A percentile compares a stretch with the other conserved stretches of the same genome.
Evolutionary conservation across 2,113 vertebrate genomes (phyloP).

Genomic region (Rhinopomastus cyanomelas): DNA sequence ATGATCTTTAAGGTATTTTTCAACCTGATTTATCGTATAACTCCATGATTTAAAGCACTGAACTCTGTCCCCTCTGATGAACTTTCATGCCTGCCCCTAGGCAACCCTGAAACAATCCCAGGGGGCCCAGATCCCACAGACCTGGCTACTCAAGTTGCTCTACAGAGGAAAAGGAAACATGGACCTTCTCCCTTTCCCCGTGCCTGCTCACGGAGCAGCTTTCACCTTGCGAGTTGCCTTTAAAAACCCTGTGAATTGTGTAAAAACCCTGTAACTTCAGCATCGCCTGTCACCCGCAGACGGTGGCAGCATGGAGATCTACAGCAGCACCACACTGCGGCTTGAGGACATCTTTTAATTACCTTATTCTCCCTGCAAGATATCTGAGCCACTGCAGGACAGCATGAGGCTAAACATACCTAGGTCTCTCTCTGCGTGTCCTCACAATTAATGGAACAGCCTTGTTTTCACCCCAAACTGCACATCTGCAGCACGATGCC

Average conservation of each 20-base stretch:
- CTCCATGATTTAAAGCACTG: background rate
- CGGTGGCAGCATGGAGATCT: background rate
- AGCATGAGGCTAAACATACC: background rate
- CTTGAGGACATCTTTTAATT: background rate
- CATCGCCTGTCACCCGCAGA: background rate
- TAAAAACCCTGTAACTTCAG: background rate
- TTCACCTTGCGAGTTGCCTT: background rate
- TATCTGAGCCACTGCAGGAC: background rate
- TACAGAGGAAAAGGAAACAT: background rate
- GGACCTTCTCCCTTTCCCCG: background rate
- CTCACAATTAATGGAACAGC: background rate
- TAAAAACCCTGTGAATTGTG: background rate
- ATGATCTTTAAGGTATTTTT: too few relatives aligned
- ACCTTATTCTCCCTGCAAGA: background rate
- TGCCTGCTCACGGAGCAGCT: background rate
- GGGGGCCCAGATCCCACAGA: background rate
- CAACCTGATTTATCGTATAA: too few relatives aligned
- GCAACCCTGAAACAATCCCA: background rate
- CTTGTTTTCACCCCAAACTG: background rate
- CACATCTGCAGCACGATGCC: background rate
- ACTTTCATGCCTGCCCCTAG: rapidly evolving
- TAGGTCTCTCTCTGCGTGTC: background rate
- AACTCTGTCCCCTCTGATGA: background rate
- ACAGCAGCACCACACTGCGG: background rate
- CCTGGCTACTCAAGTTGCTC: background rate